Evolutionary conservation across 1,140 invertebrate genomes (phyloP).

Genomic region (Goniozus legneri): DNA sequence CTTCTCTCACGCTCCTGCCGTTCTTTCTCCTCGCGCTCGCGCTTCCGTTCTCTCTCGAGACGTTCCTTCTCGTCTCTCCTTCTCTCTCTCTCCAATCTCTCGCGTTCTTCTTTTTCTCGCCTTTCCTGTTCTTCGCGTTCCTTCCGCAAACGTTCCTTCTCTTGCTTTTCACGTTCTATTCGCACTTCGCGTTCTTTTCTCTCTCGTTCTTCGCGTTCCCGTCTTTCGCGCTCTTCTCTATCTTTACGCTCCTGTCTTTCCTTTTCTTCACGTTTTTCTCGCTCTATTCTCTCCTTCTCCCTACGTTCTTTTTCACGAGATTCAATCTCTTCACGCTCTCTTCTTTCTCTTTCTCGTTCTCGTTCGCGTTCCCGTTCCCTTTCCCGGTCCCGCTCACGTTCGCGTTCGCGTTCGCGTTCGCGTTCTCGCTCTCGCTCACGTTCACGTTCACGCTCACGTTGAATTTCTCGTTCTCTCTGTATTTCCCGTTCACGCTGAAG

Average conservation of each 20-base stretch:
- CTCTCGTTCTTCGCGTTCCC: slow-evolving; percentile 45
- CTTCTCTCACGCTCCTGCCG: slow-evolving; percentile 32
- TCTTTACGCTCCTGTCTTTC: slow-evolving; percentile 32
- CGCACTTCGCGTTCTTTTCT: slow-evolving; percentile 30
- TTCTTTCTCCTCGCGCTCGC: slow-evolving; percentile 39
- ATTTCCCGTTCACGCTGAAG: slow-evolving; percentile 26
- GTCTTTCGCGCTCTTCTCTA: slow-evolving; percentile 48
- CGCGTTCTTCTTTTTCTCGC: slow-evolving; percentile 38
- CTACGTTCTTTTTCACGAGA: slow-evolving; percentile 39
- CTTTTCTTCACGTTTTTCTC: slow-evolving; percentile 32
- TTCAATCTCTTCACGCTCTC: slow-evolving; percentile 36
- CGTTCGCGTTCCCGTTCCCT: slow-evolving; percentile 39
- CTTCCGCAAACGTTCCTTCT: slow-evolving; percentile 32
- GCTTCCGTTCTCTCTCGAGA: slow-evolving; percentile 29
- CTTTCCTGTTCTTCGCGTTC: slow-evolving; percentile 49
- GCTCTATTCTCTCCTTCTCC: slow-evolving; percentile 24
- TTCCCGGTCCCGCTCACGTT: no score
- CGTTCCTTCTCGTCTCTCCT: slow-evolving; percentile 51
- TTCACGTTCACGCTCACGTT: no score
- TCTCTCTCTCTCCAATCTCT: slow-evolving; percentile 40
- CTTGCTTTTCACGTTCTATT: slow-evolving; percentile 49
- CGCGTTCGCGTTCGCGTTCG: no score
- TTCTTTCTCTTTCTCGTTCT: slow-evolving; percentile 49
- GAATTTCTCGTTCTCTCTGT: slow-evolving; percentile 32
- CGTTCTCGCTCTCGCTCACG: no score